These are phyloP conservation scores for Drosophila trapezifrons DNA, from an alignment of 1,140 invertebrate species.

Conservation along the genomic window DNA sequence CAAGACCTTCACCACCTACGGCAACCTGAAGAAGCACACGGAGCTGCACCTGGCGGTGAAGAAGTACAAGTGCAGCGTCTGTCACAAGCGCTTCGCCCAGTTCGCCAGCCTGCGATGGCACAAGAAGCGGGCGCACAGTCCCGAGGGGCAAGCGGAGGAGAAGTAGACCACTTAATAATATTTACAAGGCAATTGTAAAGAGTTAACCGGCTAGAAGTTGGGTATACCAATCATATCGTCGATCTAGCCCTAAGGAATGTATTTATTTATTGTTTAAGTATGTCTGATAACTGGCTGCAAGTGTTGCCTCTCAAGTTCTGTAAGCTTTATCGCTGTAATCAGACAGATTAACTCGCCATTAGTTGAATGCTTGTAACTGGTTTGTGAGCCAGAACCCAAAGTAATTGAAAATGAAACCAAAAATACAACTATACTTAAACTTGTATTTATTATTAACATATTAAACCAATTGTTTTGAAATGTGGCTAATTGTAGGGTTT, in stretches of 20 bases:
- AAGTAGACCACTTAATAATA: conserved; percentile 40
- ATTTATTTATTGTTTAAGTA: conserved; percentile 41
- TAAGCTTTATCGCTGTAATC: conserved; percentile 49
- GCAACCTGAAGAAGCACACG: conserved; percentile 76
- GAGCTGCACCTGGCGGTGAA: conserved; percentile 75
- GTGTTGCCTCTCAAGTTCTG: conserved; percentile 25
- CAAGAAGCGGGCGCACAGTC: conserved; percentile 52
- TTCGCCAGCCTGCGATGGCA: conserved; percentile 80
- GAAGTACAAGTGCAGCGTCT: conserved; percentile 74
- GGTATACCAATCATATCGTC: conserved; percentile 54
- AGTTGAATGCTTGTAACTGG: conserved; percentile 42
- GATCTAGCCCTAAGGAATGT: conserved; percentile 53
- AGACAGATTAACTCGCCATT: conserved; percentile 48
- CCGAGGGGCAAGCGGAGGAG: conserved; percentile 17
- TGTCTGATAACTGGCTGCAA: conserved; percentile 33
- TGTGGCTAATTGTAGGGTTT: neutral
- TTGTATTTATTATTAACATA: neutral
- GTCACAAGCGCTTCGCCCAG: conserved; percentile 73
- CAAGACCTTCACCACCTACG: conserved; percentile 77
- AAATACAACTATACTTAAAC: conserved; percentile 6
- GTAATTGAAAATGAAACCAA: conserved; percentile 41
- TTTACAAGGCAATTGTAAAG: conserved; percentile 31
- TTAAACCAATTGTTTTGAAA: neutral
- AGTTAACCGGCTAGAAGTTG: conserved; percentile 26
- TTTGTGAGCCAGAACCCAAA: conserved; percentile 13